Conservation (phyloP, 2,888 invertebrate species). For the Drosophila subsilvestris region DNA sequence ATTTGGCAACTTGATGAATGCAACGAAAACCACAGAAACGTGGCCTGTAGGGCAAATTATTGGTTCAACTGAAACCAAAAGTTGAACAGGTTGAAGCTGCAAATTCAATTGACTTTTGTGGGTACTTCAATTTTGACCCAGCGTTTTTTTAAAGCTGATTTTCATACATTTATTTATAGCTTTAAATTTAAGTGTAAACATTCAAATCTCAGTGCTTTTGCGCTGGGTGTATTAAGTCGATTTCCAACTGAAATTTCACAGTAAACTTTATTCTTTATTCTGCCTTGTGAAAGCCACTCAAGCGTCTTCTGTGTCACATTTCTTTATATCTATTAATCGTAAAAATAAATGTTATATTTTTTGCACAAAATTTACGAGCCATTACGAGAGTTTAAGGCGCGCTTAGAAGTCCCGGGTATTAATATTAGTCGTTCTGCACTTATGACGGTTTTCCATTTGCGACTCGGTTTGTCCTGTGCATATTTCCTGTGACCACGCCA, state of each 20-base stretch:
- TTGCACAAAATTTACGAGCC: neutral
- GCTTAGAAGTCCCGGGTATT: neutral
- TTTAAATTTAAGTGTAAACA: no score
- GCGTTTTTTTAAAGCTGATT: no score
- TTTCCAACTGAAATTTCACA: no score
- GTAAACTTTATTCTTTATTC: neutral
- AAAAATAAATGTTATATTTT: neutral
- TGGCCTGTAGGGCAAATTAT: neutral
- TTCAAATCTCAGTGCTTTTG: no score
- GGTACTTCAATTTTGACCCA: no score
- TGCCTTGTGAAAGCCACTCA: neutral
- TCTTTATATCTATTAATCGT: neutral
- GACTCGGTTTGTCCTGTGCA: neutral
- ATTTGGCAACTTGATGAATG: slow-evolving; percentile 29
- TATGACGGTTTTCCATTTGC: neutral
- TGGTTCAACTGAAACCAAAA: slow-evolving; percentile 4
- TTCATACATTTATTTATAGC: no score
- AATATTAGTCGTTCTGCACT: neutral
- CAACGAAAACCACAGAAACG: slow-evolving; percentile 15
- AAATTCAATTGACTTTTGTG: neutral
- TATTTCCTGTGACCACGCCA: neutral
- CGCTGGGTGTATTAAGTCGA: no score
- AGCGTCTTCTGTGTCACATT: neutral
- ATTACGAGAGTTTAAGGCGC: no score
- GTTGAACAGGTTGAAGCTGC: neutral